Evolutionary conservation across 2,888 invertebrate species (phyloP).

Genomic region (Leptothorax acervorum): DNA sequence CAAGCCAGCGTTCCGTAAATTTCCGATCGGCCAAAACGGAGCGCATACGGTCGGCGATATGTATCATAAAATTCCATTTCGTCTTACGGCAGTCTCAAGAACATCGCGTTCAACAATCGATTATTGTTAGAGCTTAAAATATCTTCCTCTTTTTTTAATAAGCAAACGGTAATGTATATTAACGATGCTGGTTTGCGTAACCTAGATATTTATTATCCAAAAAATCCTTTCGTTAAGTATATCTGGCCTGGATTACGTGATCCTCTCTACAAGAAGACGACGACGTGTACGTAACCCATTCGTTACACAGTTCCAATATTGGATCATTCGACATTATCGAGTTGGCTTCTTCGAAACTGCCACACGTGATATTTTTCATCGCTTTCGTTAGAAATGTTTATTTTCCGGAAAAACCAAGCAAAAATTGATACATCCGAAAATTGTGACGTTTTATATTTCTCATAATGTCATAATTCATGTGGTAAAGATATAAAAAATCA

Average conservation of each 20-base stretch:
- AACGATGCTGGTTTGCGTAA: neutral
- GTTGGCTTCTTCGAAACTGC: constrained; percentile 2
- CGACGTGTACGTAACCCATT: constrained; percentile 25
- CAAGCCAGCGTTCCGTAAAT: constrained; percentile 58
- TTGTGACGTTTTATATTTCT: neutral
- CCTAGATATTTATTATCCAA: neutral
- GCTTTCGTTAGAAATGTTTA: constrained; percentile 8
- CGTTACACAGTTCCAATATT: constrained; percentile 47
- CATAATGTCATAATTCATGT: neutral
- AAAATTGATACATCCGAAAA: constrained; percentile 10
- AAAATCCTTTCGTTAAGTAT: neutral
- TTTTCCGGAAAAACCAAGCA: neutral
- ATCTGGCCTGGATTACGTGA: neutral
- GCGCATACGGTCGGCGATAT: neutral
- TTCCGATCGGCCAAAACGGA: constrained; percentile 45
- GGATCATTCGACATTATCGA: constrained; percentile 32
- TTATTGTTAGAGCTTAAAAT: neutral
- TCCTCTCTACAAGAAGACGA: neutral
- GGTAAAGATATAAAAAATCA: neutral
- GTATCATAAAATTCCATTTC: neutral
- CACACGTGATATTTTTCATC: constrained; percentile 27
- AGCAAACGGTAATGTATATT: neutral
- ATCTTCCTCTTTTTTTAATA: neutral
- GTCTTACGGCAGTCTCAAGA: neutral
- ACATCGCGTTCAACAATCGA: neutral